Conservation (phyloP, 2,888 invertebrate genomes). For the Ectobius pallidus region DNA sequence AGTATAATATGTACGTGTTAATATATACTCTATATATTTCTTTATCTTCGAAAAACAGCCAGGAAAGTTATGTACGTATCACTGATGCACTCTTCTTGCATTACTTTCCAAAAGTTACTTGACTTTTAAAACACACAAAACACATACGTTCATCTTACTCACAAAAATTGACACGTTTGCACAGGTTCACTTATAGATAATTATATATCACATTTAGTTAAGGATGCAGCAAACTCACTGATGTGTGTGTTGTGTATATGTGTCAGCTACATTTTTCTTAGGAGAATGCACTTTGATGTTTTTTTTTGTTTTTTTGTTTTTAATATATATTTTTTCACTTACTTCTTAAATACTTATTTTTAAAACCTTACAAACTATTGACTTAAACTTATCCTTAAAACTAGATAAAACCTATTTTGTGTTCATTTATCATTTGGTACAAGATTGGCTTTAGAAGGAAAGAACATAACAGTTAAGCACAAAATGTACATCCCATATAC, state of each 20-base stretch:
- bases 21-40: constrained; percentile 46
- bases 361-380: constrained; percentile 47
- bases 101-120: not conserved
- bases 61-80: constrained; percentile 44
- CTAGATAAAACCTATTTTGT: constrained; percentile 42
- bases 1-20: constrained; percentile 37
- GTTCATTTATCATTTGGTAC: constrained; percentile 47
- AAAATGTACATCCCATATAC: constrained; percentile 43
- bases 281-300: constrained; percentile 43
- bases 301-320: constrained; percentile 37
- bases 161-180: constrained; percentile 45
- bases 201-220: constrained; percentile 45
- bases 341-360: constrained; percentile 42
- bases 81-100: constrained; percentile 38
- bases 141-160: constrained; percentile 28
- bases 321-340: constrained; percentile 41
- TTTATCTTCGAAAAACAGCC: constrained; percentile 44
- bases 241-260: constrained; percentile 36
- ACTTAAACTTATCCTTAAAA: constrained; percentile 45
- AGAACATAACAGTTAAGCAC: constrained; percentile 45
- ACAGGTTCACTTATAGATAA: constrained; percentile 41
- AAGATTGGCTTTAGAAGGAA: constrained; percentile 46
- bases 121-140: constrained; percentile 10
- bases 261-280: constrained; percentile 39
- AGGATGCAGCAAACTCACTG: constrained; percentile 44